These are phyloP conservation scores for Acinonyx jubatus DNA, from an alignment of 2,113 vertebrate species.

Conservation along the genomic window DNA sequence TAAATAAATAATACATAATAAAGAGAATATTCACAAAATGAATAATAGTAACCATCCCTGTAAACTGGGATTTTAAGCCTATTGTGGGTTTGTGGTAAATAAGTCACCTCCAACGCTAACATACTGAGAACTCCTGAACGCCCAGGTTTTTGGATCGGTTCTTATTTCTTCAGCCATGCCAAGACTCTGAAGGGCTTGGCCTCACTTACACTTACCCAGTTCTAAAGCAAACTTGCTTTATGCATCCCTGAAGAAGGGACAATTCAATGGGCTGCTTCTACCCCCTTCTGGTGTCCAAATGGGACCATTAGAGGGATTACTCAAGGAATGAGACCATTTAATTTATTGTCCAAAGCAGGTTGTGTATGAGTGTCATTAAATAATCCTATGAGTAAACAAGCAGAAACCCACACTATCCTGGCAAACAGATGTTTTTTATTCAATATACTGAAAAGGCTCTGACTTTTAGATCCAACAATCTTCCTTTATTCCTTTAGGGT, in stretches of 20 bases:
- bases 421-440: neutral
- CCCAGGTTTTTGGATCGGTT: neutral
- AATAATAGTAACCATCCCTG: neutral
- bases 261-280: neutral
- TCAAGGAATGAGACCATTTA: neutral
- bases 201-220: neutral
- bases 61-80: neutral
- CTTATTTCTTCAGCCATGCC: slow-evolving; percentile 17
- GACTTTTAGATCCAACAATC: neutral
- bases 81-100: neutral
- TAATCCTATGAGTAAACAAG: neutral
- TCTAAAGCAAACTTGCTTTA: neutral
- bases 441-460: neutral
- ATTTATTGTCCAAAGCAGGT: neutral
- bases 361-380: neutral
- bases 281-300: neutral
- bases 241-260: neutral
- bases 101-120: neutral
- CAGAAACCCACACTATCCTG: neutral
- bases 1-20: neutral
- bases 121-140: neutral
- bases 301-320: neutral
- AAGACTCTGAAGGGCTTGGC: too few relatives aligned
- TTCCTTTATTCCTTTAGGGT: neutral
- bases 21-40: neutral